phyloP scores from a whole-genome alignment of 2,797 vertebrate genomes.

The Picus viridis region DNA sequence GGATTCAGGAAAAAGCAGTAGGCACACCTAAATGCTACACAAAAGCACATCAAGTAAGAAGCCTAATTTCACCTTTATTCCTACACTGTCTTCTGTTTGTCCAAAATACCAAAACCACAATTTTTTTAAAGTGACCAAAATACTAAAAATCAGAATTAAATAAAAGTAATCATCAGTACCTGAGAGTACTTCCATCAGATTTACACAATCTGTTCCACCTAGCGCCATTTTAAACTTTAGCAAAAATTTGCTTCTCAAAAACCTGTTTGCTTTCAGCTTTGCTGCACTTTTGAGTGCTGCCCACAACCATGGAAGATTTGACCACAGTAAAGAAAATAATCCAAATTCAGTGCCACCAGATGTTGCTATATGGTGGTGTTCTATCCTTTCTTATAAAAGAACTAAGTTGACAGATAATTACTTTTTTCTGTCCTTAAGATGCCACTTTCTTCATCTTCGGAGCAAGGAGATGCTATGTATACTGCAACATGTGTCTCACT shows the following conservation, averaged over 20 bases:
- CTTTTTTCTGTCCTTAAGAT: background rate
- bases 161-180: background rate
- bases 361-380: background rate
- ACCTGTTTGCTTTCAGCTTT: background rate
- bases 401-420: background rate
- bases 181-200: background rate
- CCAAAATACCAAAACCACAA: background rate
- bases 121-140: too few species aligned
- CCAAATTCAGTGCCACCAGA: background rate
- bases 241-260: background rate
- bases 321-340: background rate
- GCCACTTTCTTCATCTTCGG: background rate
- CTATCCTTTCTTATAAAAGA: background rate
- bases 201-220: background rate
- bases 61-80: background rate
- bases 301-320: background rate
- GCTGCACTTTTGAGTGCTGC: background rate
- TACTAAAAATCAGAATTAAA: background rate
- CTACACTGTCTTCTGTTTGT: background rate
- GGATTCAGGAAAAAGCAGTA: slow-evolving; percentile 99
- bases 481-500: background rate
- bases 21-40: slow-evolving; percentile 94
- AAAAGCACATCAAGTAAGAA: slow-evolving; percentile 44
- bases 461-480: background rate
- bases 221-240: background rate